Conservation (phyloP, 2,888 invertebrate genomes). For the Chromoteleia sp. region DNA sequence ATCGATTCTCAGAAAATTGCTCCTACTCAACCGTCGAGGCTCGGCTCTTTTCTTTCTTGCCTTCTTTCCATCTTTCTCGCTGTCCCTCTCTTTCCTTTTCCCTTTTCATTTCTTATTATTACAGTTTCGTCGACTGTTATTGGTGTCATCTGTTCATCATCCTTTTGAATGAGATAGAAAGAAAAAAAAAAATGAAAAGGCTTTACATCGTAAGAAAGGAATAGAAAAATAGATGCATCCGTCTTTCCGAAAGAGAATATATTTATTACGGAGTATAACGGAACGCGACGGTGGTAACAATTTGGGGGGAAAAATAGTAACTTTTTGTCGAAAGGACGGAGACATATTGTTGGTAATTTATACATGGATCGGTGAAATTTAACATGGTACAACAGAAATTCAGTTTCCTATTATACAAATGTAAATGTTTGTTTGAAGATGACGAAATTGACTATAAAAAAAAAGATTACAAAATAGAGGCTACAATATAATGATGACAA, state of each 20-base stretch:
- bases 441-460: too few relatives aligned
- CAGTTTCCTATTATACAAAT: too few relatives aligned
- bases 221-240: slow-evolving; percentile 16
- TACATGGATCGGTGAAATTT: too few relatives aligned
- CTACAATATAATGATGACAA: too few relatives aligned
- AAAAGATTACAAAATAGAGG: too few relatives aligned
- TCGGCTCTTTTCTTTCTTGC: too few relatives aligned
- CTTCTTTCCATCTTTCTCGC: background rate
- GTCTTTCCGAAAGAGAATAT: background rate
- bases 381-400: too few relatives aligned
- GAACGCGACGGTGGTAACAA: slow-evolving; percentile 1
- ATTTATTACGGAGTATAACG: slow-evolving; percentile 1
- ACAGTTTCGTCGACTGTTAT: slow-evolving; percentile 12
- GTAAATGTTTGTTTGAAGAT: too few relatives aligned
- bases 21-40: background rate
- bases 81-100: background rate
- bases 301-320: background rate
- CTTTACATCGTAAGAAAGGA: slow-evolving; percentile 4
- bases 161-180: background rate
- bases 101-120: slow-evolving; percentile 9
- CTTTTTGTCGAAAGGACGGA: too few relatives aligned
- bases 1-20: slow-evolving; percentile 19
- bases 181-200: background rate
- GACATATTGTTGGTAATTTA: too few relatives aligned
- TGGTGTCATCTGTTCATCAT: slow-evolving; percentile 31